Evolutionary conservation across 2,113 vertebrate species (phyloP), one percentile per base, ranked within the genome.

Genomic region (Callocephalon fimbriatum): DNA sequence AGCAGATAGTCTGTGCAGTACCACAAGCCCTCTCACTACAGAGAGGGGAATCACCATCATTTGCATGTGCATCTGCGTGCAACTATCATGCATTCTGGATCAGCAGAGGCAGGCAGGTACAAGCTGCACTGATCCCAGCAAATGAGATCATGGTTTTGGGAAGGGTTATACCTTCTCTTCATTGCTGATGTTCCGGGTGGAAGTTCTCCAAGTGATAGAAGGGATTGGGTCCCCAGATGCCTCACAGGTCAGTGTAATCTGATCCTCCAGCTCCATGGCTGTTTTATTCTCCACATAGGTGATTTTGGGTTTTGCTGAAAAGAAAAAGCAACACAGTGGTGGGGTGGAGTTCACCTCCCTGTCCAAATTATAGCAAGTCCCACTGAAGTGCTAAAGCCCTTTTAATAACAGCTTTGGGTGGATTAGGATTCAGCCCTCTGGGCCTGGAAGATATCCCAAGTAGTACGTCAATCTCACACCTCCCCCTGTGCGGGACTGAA

Each of bases 201-300:
- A 98, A 7, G 98, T 99, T 93, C 99, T 99, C 99, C 99, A 99
- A 61, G 97, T 99, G 95, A 99, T 99, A 83, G 98, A 99, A 74
- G 99, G 99, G 71, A 99, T 99, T 20, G 99, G 99, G 96, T 99
- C 99, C 58, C 99, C 99, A 0, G 98, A 99, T 6, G 99, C 99
- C 94, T 99, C 99, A 23, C 99, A 99, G 44, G 99, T 99, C 80
- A 99, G 97, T 2, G 98, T 99, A 79, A 99, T 99, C 98, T 99
- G 99, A 17, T 99, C 99, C 48, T 99, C 99, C 97, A 99, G 98
- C 94, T 99, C 99, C 84, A 99, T 99, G 15, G 99, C 98, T 5
- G 98, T 99, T 98, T 99, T 99, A 97, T 99, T 99, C 85, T 99
- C 99, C 93, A 99, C 98, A 14, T 98, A 99, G 3, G 99, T 99